phyloP scores from a whole-genome alignment of 2,888 invertebrate genomes.

The Orthosia gracilis region DNA sequence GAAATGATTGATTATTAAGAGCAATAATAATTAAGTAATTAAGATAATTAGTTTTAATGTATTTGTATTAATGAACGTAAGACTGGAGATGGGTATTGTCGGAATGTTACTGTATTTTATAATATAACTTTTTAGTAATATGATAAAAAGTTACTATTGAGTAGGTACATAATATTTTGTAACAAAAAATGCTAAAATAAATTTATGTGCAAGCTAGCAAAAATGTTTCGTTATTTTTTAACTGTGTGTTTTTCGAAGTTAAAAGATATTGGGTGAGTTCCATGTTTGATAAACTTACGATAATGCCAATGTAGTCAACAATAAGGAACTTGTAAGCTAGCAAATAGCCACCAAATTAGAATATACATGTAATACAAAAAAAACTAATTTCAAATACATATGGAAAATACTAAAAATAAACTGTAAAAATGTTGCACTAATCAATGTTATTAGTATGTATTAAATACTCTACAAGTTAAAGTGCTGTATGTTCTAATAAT shows the following conservation, averaged over 20 bases:
- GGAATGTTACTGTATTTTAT: slow-evolving; percentile 51
- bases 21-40: slow-evolving; percentile 43
- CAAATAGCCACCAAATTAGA: not conserved
- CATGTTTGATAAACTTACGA: not conserved
- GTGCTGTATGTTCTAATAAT: not conserved
- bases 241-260: too few relatives aligned
- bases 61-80: slow-evolving; percentile 56
- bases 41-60: slow-evolving; percentile 29
- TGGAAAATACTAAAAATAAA: not conserved
- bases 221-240: not conserved
- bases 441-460: slow-evolving; percentile 12
- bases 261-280: not conserved
- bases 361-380: not conserved
- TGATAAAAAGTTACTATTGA: slow-evolving; percentile 7
- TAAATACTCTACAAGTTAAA: slow-evolving; percentile 12
- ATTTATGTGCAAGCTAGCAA: not conserved
- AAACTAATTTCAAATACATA: too few relatives aligned
- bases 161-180: not conserved
- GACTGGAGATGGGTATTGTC: slow-evolving; percentile 59
- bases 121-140: not conserved
- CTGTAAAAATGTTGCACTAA: not conserved
- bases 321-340: not conserved
- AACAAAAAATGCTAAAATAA: not conserved
- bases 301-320: not conserved
- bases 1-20: slow-evolving; percentile 69